Base-by-base conservation (phyloP, 2,888 invertebrate genomes). In the Melinaea menophilus region DNA sequence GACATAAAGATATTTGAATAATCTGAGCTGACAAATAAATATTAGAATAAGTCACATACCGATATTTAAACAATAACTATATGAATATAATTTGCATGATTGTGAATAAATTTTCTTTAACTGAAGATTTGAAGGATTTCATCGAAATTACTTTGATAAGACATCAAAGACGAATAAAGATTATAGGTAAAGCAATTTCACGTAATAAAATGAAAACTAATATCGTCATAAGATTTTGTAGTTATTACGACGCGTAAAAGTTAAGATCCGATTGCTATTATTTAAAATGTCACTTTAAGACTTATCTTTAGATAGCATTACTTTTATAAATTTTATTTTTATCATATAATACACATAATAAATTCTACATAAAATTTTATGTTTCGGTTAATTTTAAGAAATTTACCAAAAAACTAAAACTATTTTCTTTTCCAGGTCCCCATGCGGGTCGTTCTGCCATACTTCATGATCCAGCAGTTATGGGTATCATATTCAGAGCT, bases 401-500 rank as follows among this genome's bases (percentile, higher is more conserved):
- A 13, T 9, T 34, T 12, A 12, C 4, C n/a, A 13, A 59, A 37
- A 35, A 51, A 31, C 33, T 65, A 37, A 37, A 37, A 37, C 41
- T 3, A 57, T 64, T 57, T 70, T 68, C 65, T 31, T 79, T 81
- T 12, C 76, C 84, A 87, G 73, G 68, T 54, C 63, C 70, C 35
- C 34, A 89, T 88, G 89, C 80, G 83, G 84, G 72, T 81, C 4
- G 72, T 86, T 0, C 78, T 88, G 5, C 81, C 85, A 0, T 73
- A 71, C 61, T 79, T 77, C 61, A 70, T 79, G 59, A 77, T 79
- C 0, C 88, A 87, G 73, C 85, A 87, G 71, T 84, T 83, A 62
- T 94, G 94, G 94, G 92, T 92, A 64, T 95, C 96, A 12, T 96
- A 96, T 79, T 92, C 94, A 31, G 95, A 96, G 81, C 85, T 96